These are phyloP conservation scores for Phyto melanocephala DNA, from an alignment of 2,888 invertebrate species.

Conservation along the genomic window DNA sequence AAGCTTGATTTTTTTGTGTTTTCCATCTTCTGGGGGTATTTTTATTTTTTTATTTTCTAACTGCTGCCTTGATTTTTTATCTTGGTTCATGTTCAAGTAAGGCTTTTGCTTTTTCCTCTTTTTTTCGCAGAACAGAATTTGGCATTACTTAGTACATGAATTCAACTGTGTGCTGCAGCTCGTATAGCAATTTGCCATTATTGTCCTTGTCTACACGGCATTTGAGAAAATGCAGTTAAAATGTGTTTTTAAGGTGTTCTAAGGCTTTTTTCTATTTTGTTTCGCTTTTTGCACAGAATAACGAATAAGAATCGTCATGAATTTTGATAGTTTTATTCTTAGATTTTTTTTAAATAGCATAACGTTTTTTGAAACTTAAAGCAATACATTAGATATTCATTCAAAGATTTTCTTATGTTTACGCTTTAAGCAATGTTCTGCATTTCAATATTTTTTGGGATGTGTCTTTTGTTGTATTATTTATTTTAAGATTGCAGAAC, in stretches of 20 bases:
- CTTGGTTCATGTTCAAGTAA: slow-evolving; percentile 16
- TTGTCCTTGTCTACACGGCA: slow-evolving; percentile 64
- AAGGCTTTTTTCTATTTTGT: slow-evolving; percentile 3
- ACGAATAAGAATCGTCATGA: slow-evolving; percentile 47
- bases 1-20: slow-evolving; percentile 23
- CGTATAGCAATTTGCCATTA: slow-evolving; percentile 63
- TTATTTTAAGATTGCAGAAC: neutral
- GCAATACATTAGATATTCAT: slow-evolving; percentile 46
- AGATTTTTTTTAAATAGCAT: slow-evolving; percentile 20
- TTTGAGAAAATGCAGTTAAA: slow-evolving; percentile 60
- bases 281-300: slow-evolving; percentile 35
- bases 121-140: slow-evolving; percentile 32
- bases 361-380: slow-evolving; percentile 55
- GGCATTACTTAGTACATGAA: slow-evolving; percentile 57
- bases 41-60: slow-evolving; percentile 14
- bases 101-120: slow-evolving; percentile 10
- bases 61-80: slow-evolving; percentile 14
- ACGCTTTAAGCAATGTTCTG: neutral
- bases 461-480: neutral
- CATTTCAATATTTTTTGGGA: slow-evolving; percentile 31
- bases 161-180: slow-evolving; percentile 21
- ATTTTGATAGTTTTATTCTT: slow-evolving; percentile 47
- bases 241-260: slow-evolving; percentile 62
- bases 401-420: slow-evolving; percentile 43
- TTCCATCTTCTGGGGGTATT: neutral